phyloP scores from a whole-genome alignment of 2,797 vertebrate genomes.

The Petrocephalus schoutedeni region DNA sequence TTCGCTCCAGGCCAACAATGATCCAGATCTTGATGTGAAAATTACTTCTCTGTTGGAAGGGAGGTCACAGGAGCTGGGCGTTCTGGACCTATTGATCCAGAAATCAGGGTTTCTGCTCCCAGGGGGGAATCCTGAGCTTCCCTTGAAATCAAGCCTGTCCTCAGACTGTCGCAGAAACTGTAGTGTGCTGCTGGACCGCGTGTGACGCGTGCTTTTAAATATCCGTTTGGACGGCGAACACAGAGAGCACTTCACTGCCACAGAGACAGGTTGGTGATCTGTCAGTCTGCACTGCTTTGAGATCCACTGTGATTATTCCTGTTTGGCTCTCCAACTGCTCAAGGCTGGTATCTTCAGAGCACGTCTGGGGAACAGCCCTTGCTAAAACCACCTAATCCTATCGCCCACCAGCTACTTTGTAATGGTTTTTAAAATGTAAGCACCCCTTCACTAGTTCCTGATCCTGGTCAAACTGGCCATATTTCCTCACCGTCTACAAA shows the following conservation, averaged over 20 bases:
- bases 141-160: neutral
- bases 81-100: constrained; percentile 55
- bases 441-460: neutral
- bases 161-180: neutral
- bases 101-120: constrained; percentile 58
- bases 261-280: neutral
- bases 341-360: neutral
- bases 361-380: neutral
- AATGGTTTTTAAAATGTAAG: neutral
- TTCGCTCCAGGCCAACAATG: neutral
- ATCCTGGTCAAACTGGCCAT: neutral
- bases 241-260: neutral
- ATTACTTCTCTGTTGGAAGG: constrained; percentile 21
- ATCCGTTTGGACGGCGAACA: neutral
- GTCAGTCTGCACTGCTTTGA: neutral
- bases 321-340: neutral
- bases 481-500: neutral
- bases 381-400: neutral
- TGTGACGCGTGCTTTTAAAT: neutral
- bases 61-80: constrained; percentile 60
- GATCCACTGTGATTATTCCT: neutral
- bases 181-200: neutral
- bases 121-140: constrained; percentile 50
- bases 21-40: neutral
- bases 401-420: neutral